Conservation (phyloP, 2,113 vertebrate species). For the Larimichthys crocea region DNA sequence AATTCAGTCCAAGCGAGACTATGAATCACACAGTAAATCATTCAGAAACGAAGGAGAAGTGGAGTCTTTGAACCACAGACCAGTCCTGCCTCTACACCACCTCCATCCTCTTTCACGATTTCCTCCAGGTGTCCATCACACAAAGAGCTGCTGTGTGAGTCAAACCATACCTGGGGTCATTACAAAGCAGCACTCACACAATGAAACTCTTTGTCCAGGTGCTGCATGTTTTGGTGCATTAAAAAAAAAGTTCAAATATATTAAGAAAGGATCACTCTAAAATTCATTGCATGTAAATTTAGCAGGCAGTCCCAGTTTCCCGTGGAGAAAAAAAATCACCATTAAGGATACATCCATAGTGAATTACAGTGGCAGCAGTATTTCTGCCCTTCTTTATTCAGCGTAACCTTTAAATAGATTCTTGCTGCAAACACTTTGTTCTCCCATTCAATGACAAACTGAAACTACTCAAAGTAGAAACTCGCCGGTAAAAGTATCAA, state of each 20-base stretch:
- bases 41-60: neutral
- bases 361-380: neutral
- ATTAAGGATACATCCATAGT: neutral
- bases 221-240: conserved; percentile 12
- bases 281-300: conserved; percentile 41
- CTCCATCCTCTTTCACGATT: conserved; percentile 53
- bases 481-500: conserved; percentile 12
- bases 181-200: conserved; percentile 32
- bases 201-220: conserved; percentile 40
- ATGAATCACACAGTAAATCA: conserved; percentile 29
- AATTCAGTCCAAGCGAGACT: neutral
- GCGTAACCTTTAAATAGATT: neutral
- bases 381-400: neutral
- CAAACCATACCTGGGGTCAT: conserved; percentile 42
- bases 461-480: neutral
- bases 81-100: conserved; percentile 33
- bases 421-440: neutral
- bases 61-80: conserved; percentile 56
- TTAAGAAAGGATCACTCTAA: neutral
- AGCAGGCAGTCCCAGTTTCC: conserved; percentile 11
- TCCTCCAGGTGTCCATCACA: conserved; percentile 71
- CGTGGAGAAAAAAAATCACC: neutral
- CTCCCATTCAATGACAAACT: neutral
- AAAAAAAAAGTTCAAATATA: conserved; percentile 33
- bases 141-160: conserved; percentile 62